These are phyloP conservation scores for Diabrotica virgifera DNA, from an alignment of 1,140 invertebrate species.

Conservation along the genomic window DNA sequence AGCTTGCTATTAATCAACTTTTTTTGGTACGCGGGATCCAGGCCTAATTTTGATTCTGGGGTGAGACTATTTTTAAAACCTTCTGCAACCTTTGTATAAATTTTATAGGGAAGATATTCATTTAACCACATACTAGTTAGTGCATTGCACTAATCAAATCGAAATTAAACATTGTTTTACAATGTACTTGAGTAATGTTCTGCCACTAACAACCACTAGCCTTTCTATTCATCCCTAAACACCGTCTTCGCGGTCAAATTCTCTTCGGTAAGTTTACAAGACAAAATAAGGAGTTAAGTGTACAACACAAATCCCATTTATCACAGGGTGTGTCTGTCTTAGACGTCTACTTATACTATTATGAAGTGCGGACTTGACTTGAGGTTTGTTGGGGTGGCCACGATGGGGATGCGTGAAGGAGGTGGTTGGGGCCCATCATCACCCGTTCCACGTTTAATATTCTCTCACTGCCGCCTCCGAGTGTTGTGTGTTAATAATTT, in stretches of 20 bases:
- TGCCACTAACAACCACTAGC: neutral
- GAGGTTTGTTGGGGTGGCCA: constrained; percentile 21
- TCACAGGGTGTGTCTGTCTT: constrained; percentile 29
- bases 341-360: constrained; percentile 36
- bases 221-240: constrained; percentile 2
- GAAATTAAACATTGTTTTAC: neutral
- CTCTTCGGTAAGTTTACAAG: constrained; percentile 8
- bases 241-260: constrained; percentile 11
- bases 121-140: neutral
- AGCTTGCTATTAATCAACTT: too few species aligned
- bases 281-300: constrained; percentile 19
- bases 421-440: neutral
- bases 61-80: neutral
- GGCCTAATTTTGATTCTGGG: too few species aligned
- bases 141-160: neutral
- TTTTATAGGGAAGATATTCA: too few species aligned
- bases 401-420: neutral
- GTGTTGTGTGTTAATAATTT: constrained; percentile 21
- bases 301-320: constrained; percentile 29
- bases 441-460: constrained; percentile 22
- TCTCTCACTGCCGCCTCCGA: constrained; percentile 18
- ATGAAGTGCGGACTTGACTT: constrained; percentile 35
- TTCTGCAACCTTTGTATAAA: too few species aligned
- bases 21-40: too few species aligned
- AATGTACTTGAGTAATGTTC: neutral